Evolutionary conservation across 2,888 invertebrate genomes (phyloP).

Genomic region (Bimastos eiseni): DNA sequence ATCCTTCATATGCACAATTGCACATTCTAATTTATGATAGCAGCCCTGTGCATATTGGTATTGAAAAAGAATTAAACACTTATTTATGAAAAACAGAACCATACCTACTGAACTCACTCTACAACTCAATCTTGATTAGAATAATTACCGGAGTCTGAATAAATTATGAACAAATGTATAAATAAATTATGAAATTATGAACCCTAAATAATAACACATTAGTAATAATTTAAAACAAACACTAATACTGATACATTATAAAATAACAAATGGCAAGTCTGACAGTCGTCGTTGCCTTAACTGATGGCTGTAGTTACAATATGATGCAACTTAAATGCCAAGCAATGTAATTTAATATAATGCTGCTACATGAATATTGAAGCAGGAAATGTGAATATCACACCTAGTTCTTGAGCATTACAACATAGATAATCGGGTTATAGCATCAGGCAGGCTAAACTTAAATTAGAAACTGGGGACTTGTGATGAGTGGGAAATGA

Average conservation of each 20-base stretch:
- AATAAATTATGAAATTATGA: not conserved
- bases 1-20: not conserved
- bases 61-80: not conserved
- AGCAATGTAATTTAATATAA: not conserved
- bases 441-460: not conserved
- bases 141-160: not conserved
- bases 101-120: not conserved
- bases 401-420: not conserved
- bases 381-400: not conserved
- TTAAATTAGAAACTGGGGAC: not conserved
- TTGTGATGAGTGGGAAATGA: not conserved
- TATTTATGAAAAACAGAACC: not conserved
- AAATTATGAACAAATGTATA: not conserved
- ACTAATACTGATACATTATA: not conserved
- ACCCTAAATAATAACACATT: not conserved
- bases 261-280: slow-evolving; percentile 4
- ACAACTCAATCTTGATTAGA: not conserved
- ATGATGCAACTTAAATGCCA: not conserved
- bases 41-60: not conserved
- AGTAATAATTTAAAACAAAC: not conserved
- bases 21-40: not conserved
- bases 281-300: not conserved
- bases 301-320: not conserved
- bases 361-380: not conserved
- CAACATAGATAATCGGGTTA: not conserved